Percentiles rank a stretch among this genome's conserved stretches.
phyloP scores from a whole-genome alignment of 1,140 invertebrate genomes.

The Microplitis mediator region DNA sequence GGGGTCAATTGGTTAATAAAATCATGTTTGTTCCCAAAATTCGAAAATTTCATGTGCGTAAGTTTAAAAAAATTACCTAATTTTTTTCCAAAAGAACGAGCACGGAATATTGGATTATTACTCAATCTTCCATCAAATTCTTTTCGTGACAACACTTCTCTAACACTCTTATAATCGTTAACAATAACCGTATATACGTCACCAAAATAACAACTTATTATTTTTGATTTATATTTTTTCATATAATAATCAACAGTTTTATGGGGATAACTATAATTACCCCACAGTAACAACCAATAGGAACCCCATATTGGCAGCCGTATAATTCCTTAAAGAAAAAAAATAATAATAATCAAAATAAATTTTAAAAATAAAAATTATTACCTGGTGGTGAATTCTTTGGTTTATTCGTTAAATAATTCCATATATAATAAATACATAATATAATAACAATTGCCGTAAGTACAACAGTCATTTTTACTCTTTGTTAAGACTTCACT shows the following conservation, averaged over 20 bases:
- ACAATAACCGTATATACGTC: constrained; percentile 46
- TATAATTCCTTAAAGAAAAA: constrained; percentile 35
- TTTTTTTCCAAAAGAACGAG: constrained; percentile 43
- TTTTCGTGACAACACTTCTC: constrained; percentile 53
- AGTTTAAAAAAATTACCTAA: constrained; percentile 44
- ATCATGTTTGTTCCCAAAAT: no score
- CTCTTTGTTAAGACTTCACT: neutral
- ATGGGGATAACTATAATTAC: constrained; percentile 41
- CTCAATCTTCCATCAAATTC: constrained; percentile 56
- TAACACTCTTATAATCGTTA: constrained; percentile 51
- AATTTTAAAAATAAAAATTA: neutral
- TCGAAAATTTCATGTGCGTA: no score
- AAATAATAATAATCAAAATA: neutral
- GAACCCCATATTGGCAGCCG: constrained; percentile 46
- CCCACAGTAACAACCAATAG: constrained; percentile 44
- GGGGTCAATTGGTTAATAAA: no score
- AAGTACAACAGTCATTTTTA: constrained; percentile 30
- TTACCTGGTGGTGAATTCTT: constrained; percentile 42
- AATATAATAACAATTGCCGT: constrained; percentile 1
- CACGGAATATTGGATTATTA: constrained; percentile 29
- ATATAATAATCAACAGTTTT: constrained; percentile 37
- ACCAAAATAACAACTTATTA: constrained; percentile 58
- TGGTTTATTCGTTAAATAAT: constrained; percentile 32
- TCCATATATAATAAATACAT: constrained; percentile 15
- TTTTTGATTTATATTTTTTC: constrained; percentile 55